These are phyloP conservation scores for Apamea monoglypha DNA, from an alignment of 2,888 invertebrate genomes.

Conservation along the genomic window DNA sequence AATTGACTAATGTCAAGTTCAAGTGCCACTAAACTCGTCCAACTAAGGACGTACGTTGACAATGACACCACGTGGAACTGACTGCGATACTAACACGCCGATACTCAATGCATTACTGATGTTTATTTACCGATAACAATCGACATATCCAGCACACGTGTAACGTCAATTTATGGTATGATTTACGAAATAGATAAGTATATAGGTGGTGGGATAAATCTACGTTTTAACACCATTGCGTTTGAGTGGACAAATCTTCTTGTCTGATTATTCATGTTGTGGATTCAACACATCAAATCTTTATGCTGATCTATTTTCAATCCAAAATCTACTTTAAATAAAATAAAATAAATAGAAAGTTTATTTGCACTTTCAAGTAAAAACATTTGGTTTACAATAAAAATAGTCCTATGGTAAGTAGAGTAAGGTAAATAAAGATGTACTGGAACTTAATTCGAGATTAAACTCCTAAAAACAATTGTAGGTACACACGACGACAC, in stretches of 20 bases:
- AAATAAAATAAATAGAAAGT: too few relatives aligned
- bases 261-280: neutral
- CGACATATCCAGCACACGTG: constrained; percentile 1
- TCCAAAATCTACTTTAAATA: neutral
- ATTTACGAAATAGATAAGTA: neutral
- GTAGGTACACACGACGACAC: neutral
- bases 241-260: neutral
- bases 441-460: neutral
- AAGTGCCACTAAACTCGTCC: constrained; percentile 8
- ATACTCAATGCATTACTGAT: constrained; percentile 12
- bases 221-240: neutral
- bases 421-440: neutral
- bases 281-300: neutral
- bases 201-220: neutral
- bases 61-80: constrained; percentile 22
- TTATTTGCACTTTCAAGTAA: too few relatives aligned
- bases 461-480: neutral
- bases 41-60: neutral
- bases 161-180: neutral
- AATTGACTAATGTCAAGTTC: constrained; percentile 30
- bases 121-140: constrained; percentile 40
- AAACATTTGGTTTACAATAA: too few relatives aligned
- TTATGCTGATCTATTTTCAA: neutral
- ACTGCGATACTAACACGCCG: neutral
- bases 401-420: too few relatives aligned